These are phyloP conservation scores for Phymanthus crucifer DNA, from an alignment of 92 coral and sea anemone genomes.

Conservation along the genomic window DNA sequence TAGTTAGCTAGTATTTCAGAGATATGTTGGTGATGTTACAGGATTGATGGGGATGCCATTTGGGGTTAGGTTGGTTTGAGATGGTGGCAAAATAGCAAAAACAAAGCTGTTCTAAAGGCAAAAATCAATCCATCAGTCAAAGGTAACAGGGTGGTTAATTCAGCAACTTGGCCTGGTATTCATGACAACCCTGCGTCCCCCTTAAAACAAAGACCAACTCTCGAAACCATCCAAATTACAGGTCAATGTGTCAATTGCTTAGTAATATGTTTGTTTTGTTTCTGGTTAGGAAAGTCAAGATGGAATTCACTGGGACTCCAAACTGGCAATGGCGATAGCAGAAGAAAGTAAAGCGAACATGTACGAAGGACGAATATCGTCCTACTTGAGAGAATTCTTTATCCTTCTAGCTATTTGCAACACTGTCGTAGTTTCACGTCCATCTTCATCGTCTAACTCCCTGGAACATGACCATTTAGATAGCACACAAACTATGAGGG, in stretches of 20 bases:
- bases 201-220: no score
- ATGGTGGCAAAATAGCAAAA: neutral
- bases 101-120: neutral
- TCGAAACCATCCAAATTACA: no score
- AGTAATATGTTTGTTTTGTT: neutral
- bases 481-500: conserved; percentile 13
- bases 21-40: no score
- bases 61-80: neutral
- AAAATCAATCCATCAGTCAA: no score
- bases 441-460: conserved; percentile 3
- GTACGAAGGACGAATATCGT: conserved; percentile 37
- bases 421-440: conserved; percentile 87
- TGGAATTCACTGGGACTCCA: conserved; percentile 69
- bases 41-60: neutral
- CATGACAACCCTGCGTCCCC: no score
- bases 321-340: conserved; percentile 59
- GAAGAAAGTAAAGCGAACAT: conserved; percentile 30
- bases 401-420: conserved; percentile 88
- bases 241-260: no score
- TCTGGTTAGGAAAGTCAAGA: neutral
- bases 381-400: conserved; percentile 84
- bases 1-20: no score
- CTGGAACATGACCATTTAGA: conserved; percentile 19
- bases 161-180: no score
- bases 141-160: no score